Percentiles rank a stretch among this genome's conserved stretches.
phyloP scores from a whole-genome alignment of 2,797 vertebrate genomes.

The Chromis chromis region DNA sequence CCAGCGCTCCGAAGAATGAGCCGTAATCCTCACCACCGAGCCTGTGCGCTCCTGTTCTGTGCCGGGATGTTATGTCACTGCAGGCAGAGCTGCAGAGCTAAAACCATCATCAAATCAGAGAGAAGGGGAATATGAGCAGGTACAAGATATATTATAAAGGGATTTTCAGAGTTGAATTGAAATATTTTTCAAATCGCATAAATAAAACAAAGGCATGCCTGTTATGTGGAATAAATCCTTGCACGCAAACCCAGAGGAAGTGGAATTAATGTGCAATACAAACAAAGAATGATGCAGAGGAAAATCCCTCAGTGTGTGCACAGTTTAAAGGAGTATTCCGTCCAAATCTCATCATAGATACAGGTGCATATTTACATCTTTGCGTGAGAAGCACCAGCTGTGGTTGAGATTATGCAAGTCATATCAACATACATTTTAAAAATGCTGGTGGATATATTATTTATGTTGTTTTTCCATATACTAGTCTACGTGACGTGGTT shows the following conservation, averaged over 20 bases:
- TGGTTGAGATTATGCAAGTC: not conserved
- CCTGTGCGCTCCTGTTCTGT: constrained; percentile 45
- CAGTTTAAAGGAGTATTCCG: not conserved
- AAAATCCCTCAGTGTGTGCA: not conserved
- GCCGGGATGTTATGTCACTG: constrained; percentile 67
- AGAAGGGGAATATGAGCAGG: constrained; percentile 23
- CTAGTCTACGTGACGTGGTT: too few relatives aligned
- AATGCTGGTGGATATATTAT: not conserved
- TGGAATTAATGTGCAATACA: constrained; percentile 15
- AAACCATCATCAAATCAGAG: constrained; percentile 50
- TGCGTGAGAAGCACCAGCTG: not conserved
- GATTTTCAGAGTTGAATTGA: constrained; percentile 44
- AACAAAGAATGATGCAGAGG: constrained; percentile 1
- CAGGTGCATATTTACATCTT: not conserved
- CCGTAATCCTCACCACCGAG: constrained; percentile 72
- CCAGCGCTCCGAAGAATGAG: constrained; percentile 72
- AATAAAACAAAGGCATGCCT: constrained; percentile 9
- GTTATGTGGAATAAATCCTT: not conserved
- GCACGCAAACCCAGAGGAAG: constrained; percentile 8
- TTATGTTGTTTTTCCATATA: too few relatives aligned
- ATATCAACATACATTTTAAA: not conserved
- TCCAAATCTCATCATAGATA: not conserved
- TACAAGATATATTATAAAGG: constrained; percentile 26
- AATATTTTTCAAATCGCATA: constrained; percentile 7
- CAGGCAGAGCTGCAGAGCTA: constrained; percentile 42